Conservation (phyloP, 2,113 vertebrate species). For the Oxyruncus cristatus region DNA sequence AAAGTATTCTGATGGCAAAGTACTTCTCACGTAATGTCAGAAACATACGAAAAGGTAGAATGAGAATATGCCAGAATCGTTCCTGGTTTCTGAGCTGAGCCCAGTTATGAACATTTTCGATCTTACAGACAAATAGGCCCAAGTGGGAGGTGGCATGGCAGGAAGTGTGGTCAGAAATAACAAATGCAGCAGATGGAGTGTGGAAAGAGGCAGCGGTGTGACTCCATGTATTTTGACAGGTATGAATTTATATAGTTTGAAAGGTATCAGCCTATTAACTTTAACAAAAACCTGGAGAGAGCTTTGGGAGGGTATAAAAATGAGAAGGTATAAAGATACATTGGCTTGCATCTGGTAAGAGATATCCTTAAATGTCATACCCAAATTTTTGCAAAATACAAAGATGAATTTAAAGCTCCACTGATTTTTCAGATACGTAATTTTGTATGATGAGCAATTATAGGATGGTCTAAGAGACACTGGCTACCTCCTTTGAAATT, state of each 20-base stretch:
- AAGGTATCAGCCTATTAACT: not conserved
- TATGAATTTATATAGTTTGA: not conserved
- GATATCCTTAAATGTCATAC: not conserved
- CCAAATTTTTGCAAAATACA: not conserved
- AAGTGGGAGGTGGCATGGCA: not conserved
- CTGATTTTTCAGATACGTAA: not conserved
- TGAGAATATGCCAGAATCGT: not conserved
- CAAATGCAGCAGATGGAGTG: slow-evolving; percentile 4
- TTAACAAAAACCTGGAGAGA: not conserved
- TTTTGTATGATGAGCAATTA: not conserved
- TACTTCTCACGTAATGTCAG: not conserved
- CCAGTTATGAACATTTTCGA: not conserved
- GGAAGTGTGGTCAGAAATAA: not conserved
- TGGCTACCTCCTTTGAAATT: not conserved
- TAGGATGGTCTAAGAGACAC: not conserved
- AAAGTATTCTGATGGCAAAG: not conserved
- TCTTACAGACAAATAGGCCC: not conserved
- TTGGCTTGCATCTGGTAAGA: not conserved
- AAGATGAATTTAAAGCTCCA: not conserved
- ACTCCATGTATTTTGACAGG: not conserved
- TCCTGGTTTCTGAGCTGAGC: not conserved
- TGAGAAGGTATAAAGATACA: not conserved
- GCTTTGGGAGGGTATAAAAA: not conserved
- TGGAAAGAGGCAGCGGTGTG: not conserved
- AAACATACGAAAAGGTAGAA: not conserved